Conservation (phyloP, 2,113 vertebrate species). For the Pseudolaguvia tuberculata region DNA sequence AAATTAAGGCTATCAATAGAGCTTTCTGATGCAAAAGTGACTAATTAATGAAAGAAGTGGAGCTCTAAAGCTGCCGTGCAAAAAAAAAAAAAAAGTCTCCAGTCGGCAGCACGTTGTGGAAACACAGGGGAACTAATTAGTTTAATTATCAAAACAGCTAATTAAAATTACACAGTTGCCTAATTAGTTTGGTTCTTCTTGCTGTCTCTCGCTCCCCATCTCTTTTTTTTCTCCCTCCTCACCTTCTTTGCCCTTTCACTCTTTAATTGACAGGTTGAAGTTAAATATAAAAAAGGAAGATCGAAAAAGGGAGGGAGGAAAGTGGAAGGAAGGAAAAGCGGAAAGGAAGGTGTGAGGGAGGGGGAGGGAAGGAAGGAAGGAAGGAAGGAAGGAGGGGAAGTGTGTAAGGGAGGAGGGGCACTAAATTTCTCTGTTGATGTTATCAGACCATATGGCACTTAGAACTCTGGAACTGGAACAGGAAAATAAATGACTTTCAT, state of each 20-base stretch:
- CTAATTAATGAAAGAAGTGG: constrained; percentile 98
- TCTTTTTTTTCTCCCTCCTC: constrained; percentile 76
- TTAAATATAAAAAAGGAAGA: constrained; percentile 81
- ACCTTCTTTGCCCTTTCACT: constrained; percentile 67
- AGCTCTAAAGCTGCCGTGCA: constrained; percentile 95
- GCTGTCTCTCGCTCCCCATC: constrained; percentile 79
- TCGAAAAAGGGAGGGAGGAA: constrained; percentile 17
- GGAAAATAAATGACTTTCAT: constrained; percentile 86
- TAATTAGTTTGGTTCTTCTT: constrained; percentile 99
- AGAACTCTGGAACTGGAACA: constrained; percentile 66
- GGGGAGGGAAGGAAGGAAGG: constrained; percentile 1
- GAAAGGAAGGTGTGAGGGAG: neutral
- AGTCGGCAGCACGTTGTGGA: constrained; percentile 97
- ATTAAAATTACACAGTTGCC: constrained; percentile 99
- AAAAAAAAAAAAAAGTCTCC: constrained; percentile 77
- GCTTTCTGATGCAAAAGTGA: constrained; percentile 99
- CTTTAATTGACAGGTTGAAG: constrained; percentile 99
- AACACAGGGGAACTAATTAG: constrained; percentile 99
- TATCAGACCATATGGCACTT: constrained; percentile 78
- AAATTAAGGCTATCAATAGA: constrained; percentile 99
- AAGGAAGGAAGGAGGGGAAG: constrained; percentile 31
- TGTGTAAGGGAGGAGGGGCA: constrained; percentile 34
- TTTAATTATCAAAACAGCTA: constrained; percentile 99
- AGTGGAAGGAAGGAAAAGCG: neutral
- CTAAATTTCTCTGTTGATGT: constrained; percentile 82